Percentiles rank a stretch among this genome's conserved stretches.
These are phyloP conservation scores for Brachionus paranguensis DNA, from an alignment of 1,140 invertebrate genomes.

Conservation along the genomic window DNA sequence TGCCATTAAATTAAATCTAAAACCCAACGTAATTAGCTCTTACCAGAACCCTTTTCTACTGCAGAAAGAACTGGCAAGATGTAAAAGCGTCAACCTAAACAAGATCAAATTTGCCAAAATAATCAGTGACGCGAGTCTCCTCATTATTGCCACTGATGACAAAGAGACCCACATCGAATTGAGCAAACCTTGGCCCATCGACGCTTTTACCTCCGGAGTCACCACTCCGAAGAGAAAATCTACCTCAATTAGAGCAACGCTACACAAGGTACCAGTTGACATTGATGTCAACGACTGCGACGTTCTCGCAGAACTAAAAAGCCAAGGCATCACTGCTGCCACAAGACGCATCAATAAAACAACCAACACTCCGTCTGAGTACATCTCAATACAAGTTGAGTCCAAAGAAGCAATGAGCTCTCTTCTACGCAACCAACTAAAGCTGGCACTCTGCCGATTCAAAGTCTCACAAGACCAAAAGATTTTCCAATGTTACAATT, in stretches of 20 bases:
- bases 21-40: not conserved
- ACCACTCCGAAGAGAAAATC: not conserved
- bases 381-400: not conserved
- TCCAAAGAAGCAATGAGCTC: not conserved
- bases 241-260: not conserved
- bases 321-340: not conserved
- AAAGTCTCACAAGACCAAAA: not conserved
- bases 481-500: conserved; percentile 11
- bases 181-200: not conserved
- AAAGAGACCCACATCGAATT: not conserved
- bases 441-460: not conserved
- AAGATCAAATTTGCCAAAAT: not conserved
- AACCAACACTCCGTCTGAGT: not conserved
- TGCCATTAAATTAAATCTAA: not conserved
- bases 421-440: not conserved
- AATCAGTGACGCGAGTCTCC: not conserved
- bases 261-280: not conserved
- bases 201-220: not conserved
- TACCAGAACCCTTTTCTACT: not conserved
- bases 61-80: not conserved
- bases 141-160: not conserved
- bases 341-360: not conserved
- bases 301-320: not conserved
- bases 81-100: not conserved
- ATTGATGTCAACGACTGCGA: not conserved